Percentiles rank a stretch among this genome's conserved stretches.
Evolutionary conservation across 1,140 invertebrate genomes (phyloP).

Genomic region (Drosophila biarmipes): DNA sequence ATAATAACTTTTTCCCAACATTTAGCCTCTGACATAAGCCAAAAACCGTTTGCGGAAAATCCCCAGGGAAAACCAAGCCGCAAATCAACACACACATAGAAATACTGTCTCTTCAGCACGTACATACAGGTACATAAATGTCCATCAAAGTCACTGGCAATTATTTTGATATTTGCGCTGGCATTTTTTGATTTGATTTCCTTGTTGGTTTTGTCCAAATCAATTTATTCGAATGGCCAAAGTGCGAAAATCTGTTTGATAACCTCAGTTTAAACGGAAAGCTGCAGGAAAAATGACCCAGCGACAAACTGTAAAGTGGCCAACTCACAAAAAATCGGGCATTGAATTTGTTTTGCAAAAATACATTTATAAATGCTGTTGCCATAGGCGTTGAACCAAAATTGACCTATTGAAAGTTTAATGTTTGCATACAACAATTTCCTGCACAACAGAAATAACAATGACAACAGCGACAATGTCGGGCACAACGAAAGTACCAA

Average conservation of each 20-base stretch:
- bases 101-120: slow-evolving; percentile 6
- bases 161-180: slow-evolving; percentile 43
- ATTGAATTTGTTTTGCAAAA: slow-evolving; percentile 45
- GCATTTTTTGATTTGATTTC: slow-evolving; percentile 45
- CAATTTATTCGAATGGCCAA: slow-evolving; percentile 42
- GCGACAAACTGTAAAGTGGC: slow-evolving; percentile 41
- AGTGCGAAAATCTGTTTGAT: slow-evolving; percentile 65
- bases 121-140: slow-evolving; percentile 39
- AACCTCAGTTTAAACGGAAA: slow-evolving; percentile 30
- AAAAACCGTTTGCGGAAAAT: slow-evolving; percentile 31
- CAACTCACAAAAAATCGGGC: slow-evolving; percentile 10
- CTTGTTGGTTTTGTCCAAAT: slow-evolving; percentile 34
- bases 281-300: slow-evolving; percentile 5
- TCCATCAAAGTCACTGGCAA: slow-evolving; percentile 39
- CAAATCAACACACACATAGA: slow-evolving; percentile 26
- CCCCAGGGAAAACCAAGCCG: slow-evolving; percentile 21
- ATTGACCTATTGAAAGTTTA: slow-evolving; percentile 73
- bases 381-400: slow-evolving; percentile 37
- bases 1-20: slow-evolving; percentile 26
- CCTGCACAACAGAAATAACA: slow-evolving; percentile 49
- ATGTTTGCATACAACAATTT: slow-evolving; percentile 80
- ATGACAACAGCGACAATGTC: slow-evolving; percentile 29
- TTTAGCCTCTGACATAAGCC: slow-evolving; percentile 10
- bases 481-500: neutral
- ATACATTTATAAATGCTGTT: slow-evolving; percentile 9